Percentiles rank a stretch among this genome's conserved stretches.
phyloP scores from a whole-genome alignment of 2,797 vertebrate genomes.

The Thalassophryne amazonica region DNA sequence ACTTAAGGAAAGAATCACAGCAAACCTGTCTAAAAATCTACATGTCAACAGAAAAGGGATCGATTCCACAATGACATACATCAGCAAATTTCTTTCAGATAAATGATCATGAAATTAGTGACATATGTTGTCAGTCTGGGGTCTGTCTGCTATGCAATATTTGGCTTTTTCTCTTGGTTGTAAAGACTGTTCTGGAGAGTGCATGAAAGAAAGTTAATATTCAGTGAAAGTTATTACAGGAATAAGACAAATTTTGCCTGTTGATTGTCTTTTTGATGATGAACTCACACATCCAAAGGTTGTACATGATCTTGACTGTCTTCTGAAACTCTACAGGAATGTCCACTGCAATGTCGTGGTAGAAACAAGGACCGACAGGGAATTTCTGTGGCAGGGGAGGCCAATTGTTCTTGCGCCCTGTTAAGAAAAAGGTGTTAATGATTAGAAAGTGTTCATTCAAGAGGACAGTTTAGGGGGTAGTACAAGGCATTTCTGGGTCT shows the following conservation, averaged over 20 bases:
- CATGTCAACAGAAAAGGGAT: too few species aligned
- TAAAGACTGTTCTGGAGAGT: background rate
- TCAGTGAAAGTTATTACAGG: too few species aligned
- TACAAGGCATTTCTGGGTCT: too few species aligned
- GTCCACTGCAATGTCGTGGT: slow-evolving; percentile 97
- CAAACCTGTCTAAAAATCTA: too few species aligned
- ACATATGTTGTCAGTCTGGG: background rate
- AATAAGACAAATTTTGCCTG: background rate
- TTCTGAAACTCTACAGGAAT: slow-evolving; percentile 99
- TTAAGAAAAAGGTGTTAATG: slow-evolving; percentile 17
- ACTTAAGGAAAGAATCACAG: background rate
- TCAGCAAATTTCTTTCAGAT: too few species aligned
- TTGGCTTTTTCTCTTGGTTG: background rate
- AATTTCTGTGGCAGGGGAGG: slow-evolving; percentile 94
- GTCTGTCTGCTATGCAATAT: background rate
- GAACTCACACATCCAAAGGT: slow-evolving; percentile 98
- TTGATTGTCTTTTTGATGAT: background rate
- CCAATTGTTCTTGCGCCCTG: slow-evolving; percentile 99
- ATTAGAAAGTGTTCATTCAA: too few species aligned
- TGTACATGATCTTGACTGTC: slow-evolving; percentile 99
- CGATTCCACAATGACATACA: too few species aligned
- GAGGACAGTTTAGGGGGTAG: too few species aligned
- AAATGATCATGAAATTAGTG: background rate
- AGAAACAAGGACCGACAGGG: slow-evolving; percentile 96
- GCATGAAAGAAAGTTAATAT: background rate